phyloP scores from a whole-genome alignment of 2,113 vertebrate species.

The Sphyrna mokarran region DNA sequence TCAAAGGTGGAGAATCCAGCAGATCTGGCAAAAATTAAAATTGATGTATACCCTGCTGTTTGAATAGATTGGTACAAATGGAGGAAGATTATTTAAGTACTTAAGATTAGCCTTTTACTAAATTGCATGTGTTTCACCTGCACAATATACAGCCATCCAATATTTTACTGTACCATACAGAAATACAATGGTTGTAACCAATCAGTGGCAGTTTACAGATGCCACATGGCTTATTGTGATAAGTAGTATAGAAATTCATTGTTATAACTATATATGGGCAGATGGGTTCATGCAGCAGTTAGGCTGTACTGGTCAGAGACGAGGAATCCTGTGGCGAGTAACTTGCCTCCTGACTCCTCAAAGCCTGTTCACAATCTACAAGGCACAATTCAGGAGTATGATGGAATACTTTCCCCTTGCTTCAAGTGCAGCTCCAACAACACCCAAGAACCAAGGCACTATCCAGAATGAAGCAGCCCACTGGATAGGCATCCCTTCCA shows the following conservation, averaged over 20 bases:
- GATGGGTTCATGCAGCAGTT: not conserved
- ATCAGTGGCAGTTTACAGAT: not conserved
- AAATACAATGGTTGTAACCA: not conserved
- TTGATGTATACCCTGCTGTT: not conserved
- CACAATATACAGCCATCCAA: not conserved
- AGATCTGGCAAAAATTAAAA: not conserved
- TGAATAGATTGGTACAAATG: not conserved
- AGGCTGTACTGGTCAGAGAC: no score
- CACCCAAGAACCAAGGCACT: no score
- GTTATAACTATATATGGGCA: not conserved
- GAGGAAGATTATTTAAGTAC: not conserved
- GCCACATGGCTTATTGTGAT: not conserved
- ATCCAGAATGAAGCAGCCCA: no score
- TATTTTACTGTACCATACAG: not conserved
- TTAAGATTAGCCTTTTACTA: not conserved
- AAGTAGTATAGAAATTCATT: no score
- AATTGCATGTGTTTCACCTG: not conserved
- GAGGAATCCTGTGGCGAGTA: no score
- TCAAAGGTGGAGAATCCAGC: not conserved
- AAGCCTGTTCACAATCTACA: no score
- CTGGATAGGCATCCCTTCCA: no score
- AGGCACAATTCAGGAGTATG: no score
- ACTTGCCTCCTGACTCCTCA: no score
- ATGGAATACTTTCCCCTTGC: no score
- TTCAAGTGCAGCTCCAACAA: no score